Conservation (phyloP, 2,888 invertebrate genomes). For the Dryocosmus kuriphilus region DNA sequence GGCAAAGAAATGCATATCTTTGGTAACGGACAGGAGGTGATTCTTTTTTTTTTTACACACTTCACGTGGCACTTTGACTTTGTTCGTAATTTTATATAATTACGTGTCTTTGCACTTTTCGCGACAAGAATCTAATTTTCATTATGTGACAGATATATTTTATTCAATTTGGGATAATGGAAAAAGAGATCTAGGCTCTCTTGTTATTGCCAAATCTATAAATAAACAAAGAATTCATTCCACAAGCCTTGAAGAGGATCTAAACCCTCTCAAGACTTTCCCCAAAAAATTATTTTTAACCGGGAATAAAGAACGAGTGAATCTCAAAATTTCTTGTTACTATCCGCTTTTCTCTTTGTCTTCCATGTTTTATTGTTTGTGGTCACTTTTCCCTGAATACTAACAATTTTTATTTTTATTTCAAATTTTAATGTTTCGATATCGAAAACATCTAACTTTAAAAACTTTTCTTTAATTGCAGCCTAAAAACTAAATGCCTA, state of each 20-base stretch:
- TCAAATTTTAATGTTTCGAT: too few species aligned
- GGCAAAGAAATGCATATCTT: too few species aligned
- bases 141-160: background rate
- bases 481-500: background rate
- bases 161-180: constrained; percentile 11
- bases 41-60: constrained; percentile 3
- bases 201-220: constrained; percentile 41
- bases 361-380: background rate
- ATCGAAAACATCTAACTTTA: too few species aligned
- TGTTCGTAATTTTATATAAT: constrained; percentile 33
- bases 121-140: background rate
- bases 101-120: background rate
- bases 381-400: background rate
- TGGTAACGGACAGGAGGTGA: constrained; percentile 2
- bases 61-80: constrained; percentile 38
- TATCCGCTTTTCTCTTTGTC: background rate
- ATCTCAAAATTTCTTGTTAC: background rate
- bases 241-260: constrained; percentile 26
- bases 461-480: too few species aligned
- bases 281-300: constrained; percentile 35
- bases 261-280: constrained; percentile 18
- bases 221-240: constrained; percentile 36
- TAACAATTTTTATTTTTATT: too few species aligned
- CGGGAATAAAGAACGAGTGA: background rate
- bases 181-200: constrained; percentile 29